Evolutionary conservation across 2,113 vertebrate genomes (phyloP), one percentile per base, ranked within the genome.

Genomic region (Eulemur macaco): DNA sequence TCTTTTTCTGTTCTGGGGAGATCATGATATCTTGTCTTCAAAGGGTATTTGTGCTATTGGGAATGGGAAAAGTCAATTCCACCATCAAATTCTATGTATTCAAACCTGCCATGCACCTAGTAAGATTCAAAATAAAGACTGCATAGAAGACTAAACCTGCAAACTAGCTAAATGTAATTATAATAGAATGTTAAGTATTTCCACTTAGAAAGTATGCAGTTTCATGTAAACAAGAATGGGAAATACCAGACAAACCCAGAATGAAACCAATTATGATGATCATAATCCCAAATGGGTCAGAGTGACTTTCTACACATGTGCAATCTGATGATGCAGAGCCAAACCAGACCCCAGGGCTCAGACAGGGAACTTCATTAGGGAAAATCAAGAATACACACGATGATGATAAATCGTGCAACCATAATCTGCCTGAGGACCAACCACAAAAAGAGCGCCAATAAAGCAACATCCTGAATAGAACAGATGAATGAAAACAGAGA

Each of bases 371-470:
- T 89, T 92, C 68, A 81, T 91, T 81, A 96, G 87, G 25, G 89
- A 90, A 93, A 95, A 93, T 84, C 89, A 81, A 94, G 37, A 91
- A 94, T 68, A 78, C 39, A 66, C 8, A 27, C 37, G 54, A 39
- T 37, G 60, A 58, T 74, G 31, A 95, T 84, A 92, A 95, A 86
- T 84, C 50, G 76, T 52, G 37, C 64, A 91, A 58, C 27, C 94
- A 47, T 89, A 58, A 88, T 76, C 31, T 93, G 31, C 69, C 87
- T 42, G 42, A 86, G 54, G 47, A 93, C 37, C 14, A 82, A 90
- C 21, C 50, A 82, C 42, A 86, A 86, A 96, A 94, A 31, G 14
- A 93, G 27, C 74, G 60, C 54, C 92, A 86, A 86, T 73, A 77
- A 94, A 88, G 50, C 27, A 58, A 47, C 69, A 58, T 80, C 64